phyloP scores from a whole-genome alignment of 2,797 vertebrate genomes.

The Rhinoraja longicauda region DNA sequence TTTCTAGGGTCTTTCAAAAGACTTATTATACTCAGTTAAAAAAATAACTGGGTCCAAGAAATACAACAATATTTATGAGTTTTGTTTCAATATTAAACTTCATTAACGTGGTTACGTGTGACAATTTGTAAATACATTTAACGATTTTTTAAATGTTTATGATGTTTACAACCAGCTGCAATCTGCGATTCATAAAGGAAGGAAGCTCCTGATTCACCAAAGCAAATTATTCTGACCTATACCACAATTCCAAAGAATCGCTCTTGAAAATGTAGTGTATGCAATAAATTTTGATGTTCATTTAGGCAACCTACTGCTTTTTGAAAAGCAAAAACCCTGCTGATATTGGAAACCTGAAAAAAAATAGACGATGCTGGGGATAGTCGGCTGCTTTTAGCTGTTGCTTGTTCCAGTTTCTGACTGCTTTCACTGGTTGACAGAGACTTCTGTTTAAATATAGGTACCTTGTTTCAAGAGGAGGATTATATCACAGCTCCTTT shows the following conservation, averaged over 20 bases:
- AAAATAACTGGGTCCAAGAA: neutral
- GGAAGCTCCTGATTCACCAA: neutral
- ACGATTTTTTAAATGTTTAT: neutral
- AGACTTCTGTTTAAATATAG: constrained; percentile 16
- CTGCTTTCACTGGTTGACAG: neutral
- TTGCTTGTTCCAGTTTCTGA: neutral
- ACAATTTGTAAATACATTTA: neutral
- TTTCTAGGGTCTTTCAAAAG: neutral
- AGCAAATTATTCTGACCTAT: neutral
- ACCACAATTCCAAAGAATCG: neutral
- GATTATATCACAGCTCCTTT: neutral
- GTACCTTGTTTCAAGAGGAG: neutral
- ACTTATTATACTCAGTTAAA: no score
- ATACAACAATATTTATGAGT: neutral
- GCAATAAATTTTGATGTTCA: neutral
- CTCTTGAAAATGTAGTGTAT: neutral
- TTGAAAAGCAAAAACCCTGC: no score
- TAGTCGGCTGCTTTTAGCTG: neutral
- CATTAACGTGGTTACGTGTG: neutral
- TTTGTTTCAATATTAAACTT: neutral
- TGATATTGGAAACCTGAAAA: no score
- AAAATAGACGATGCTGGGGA: no score
- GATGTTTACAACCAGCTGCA: neutral
- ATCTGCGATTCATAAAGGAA: neutral
- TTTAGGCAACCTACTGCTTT: neutral